These are phyloP conservation scores for Sebastes umbrosus DNA, from an alignment of 2,797 vertebrate genomes.

Conservation along the genomic window DNA sequence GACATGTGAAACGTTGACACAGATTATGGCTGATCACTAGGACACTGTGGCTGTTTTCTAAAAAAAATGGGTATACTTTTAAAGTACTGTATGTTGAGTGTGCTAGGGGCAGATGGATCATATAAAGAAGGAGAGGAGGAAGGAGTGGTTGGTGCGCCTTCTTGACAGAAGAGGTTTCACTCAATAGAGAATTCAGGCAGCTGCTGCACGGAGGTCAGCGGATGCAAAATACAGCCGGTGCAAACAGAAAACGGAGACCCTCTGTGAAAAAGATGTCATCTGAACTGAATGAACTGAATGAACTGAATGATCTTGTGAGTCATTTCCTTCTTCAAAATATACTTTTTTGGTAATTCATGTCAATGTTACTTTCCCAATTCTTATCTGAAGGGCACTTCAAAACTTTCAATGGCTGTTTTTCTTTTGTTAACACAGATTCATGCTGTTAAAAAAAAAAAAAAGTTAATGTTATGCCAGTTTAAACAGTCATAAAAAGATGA, in stretches of 20 bases:
- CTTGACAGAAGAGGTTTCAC: not conserved
- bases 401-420: no score
- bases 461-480: not conserved
- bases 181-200: not conserved
- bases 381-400: not conserved
- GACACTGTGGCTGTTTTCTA: not conserved
- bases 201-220: not conserved
- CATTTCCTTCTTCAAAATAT: not conserved
- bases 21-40: not conserved
- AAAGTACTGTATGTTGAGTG: not conserved
- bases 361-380: not conserved
- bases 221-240: not conserved
- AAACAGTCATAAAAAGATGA: not conserved
- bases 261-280: not conserved
- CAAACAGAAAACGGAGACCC: not conserved
- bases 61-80: not conserved
- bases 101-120: not conserved
- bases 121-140: not conserved
- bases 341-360: not conserved
- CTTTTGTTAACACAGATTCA: not conserved
- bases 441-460: not conserved
- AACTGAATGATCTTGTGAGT: not conserved
- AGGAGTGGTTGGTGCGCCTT: not conserved
- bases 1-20: not conserved
- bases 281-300: not conserved